Conservation (phyloP, 2,888 invertebrate species). For the Thereva unica region DNA sequence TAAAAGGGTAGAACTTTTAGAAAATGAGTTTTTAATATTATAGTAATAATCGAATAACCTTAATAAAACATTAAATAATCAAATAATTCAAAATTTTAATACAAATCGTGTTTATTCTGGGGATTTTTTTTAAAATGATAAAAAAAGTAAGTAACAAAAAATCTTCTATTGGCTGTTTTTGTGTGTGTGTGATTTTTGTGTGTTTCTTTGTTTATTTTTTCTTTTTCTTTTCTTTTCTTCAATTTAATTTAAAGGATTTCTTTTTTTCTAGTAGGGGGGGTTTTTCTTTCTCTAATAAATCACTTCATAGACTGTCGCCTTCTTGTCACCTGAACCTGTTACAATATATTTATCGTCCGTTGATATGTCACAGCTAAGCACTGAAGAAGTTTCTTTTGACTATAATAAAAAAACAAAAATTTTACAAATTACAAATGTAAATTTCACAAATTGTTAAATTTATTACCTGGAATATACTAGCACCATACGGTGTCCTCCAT, state of each 20-base stretch:
- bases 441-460: conserved; percentile 2
- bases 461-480: conserved; percentile 97
- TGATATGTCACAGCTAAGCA: conserved; percentile 97
- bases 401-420: conserved; percentile 53
- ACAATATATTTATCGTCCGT: conserved; percentile 97
- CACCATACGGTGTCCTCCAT: conserved; percentile 97
- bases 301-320: conserved; percentile 96
- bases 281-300: conserved; percentile 70
- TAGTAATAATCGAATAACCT: too few relatives aligned
- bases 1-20: too few relatives aligned
- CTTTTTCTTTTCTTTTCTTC: background rate
- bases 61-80: too few relatives aligned
- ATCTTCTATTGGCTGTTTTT: too few relatives aligned
- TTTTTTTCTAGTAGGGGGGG: too few relatives aligned
- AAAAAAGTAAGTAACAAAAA: too few relatives aligned
- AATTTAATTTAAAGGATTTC: too few relatives aligned
- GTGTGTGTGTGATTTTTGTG: too few relatives aligned
- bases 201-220: background rate
- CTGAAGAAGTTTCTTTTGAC: conserved; percentile 96
- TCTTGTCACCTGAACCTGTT: conserved; percentile 97
- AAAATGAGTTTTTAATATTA: too few relatives aligned
- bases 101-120: too few relatives aligned
- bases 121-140: too few relatives aligned
- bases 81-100: too few relatives aligned
- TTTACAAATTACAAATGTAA: conserved; percentile 5